These are phyloP conservation scores for Biston betularia DNA, from an alignment of 2,888 invertebrate genomes.

Conservation along the genomic window DNA sequence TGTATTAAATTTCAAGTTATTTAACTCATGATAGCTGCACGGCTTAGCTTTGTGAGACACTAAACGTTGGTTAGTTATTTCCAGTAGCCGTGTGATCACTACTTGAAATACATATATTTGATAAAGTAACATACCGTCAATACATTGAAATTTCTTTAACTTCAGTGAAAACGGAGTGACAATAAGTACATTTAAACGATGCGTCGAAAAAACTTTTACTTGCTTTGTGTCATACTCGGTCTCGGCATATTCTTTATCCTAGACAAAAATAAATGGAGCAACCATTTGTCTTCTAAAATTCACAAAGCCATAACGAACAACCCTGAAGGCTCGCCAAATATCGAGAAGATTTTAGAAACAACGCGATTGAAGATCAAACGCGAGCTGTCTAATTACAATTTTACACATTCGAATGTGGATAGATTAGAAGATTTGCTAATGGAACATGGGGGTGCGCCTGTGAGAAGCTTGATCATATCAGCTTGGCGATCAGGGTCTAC, in stretches of 20 bases:
- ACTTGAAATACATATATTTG: too few species aligned
- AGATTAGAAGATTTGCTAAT: conserved; percentile 89
- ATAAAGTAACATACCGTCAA: too few species aligned
- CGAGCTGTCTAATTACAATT: conserved; percentile 74
- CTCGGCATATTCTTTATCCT: conserved; percentile 81
- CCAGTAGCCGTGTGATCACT: not conserved
- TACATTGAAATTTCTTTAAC: too few species aligned
- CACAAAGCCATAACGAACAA: conserved; percentile 69
- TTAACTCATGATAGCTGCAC: too few species aligned
- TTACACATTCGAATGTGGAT: conserved; percentile 69
- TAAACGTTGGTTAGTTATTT: not conserved
- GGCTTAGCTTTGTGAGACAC: not conserved
- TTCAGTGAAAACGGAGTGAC: not conserved
- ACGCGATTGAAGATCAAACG: conserved; percentile 68
- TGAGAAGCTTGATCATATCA: conserved; percentile 92
- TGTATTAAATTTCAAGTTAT: too few species aligned
- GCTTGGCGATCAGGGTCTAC: conserved; percentile 97
- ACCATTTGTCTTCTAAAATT: conserved; percentile 74
- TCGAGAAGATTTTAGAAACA: conserved; percentile 71
- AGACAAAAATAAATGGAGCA: conserved; percentile 82
- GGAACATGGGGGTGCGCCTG: conserved; percentile 90
- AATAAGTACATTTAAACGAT: conserved; percentile 60
- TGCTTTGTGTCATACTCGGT: conserved; percentile 82
- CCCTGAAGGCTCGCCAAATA: conserved; percentile 68
- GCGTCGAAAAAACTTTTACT: conserved; percentile 81